Percentiles rank a stretch among this genome's conserved stretches.
Conservation (phyloP, 2,797 vertebrate genomes). For the Siniperca undulata region DNA sequence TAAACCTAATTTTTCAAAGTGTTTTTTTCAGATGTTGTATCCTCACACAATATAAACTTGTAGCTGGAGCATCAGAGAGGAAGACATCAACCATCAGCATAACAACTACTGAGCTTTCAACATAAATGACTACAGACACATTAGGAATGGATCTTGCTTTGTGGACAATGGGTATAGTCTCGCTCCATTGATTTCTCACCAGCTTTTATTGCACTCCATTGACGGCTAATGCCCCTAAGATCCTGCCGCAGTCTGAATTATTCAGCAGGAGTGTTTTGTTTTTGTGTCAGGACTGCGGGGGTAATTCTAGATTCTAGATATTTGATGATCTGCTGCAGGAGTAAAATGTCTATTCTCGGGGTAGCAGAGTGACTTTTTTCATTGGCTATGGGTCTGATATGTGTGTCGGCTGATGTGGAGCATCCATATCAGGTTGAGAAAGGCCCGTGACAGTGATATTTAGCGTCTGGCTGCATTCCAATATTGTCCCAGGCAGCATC, state of each 20-base stretch:
- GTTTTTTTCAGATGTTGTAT: neutral
- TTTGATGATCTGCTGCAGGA: constrained; percentile 79
- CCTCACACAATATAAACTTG: constrained; percentile 18
- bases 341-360: constrained; percentile 73
- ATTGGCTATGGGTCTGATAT: constrained; percentile 50
- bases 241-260: constrained; percentile 83
- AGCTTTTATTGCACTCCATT: constrained; percentile 83
- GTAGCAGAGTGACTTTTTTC: constrained; percentile 62
- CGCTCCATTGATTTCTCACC: constrained; percentile 83
- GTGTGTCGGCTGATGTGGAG: constrained; percentile 47
- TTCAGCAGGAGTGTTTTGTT: constrained; percentile 84
- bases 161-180: constrained; percentile 81
- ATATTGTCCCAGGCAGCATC: constrained; percentile 58
- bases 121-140: constrained; percentile 77
- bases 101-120: constrained; percentile 69
- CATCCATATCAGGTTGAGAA: constrained; percentile 70
- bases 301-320: constrained; percentile 80
- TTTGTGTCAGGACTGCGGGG: constrained; percentile 78
- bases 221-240: constrained; percentile 80
- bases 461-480: constrained; percentile 70
- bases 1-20: neutral
- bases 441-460: constrained; percentile 66
- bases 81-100: constrained; percentile 66
- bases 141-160: constrained; percentile 77
- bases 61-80: constrained; percentile 37